phyloP scores from a whole-genome alignment of 2,888 invertebrate species.

The Trachelus troglodyta region DNA sequence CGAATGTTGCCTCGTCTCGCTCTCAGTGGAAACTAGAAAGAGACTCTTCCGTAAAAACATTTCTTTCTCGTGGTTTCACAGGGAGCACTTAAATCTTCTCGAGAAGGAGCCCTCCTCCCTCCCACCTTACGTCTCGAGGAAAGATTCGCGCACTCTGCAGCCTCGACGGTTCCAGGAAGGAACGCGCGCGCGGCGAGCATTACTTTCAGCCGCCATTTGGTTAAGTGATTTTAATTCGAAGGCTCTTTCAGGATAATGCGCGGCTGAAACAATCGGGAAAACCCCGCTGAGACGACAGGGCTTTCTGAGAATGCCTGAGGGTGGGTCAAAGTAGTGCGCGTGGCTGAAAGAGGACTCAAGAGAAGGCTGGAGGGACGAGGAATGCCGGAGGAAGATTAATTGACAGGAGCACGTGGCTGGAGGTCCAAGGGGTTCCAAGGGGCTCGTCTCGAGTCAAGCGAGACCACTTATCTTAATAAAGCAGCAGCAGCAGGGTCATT shows the following conservation, averaged over 20 bases:
- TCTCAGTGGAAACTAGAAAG: no score
- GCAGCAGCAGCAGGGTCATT: constrained; percentile 14
- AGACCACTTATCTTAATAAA: constrained; percentile 25
- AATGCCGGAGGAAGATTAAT: constrained; percentile 29
- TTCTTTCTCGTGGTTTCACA: no score
- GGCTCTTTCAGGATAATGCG: constrained; percentile 33
- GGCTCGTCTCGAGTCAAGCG: constrained; percentile 16
- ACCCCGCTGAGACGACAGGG: constrained; percentile 2
- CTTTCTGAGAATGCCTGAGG: no score
- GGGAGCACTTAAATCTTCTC: no score
- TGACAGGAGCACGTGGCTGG: constrained; percentile 14
- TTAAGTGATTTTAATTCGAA: constrained; percentile 37
- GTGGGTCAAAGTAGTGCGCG: no score
- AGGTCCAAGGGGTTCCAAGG: constrained; percentile 3
- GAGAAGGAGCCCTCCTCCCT: no score
- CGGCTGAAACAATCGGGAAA: constrained; percentile 34
- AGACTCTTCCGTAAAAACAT: no score
- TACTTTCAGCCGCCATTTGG: constrained; percentile 25
- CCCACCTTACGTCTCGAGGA: no score
- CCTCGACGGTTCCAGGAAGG: not conserved
- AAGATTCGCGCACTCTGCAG: no score
- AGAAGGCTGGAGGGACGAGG: not conserved
- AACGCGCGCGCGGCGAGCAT: not conserved
- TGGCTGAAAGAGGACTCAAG: not conserved
- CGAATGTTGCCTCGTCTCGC: no score